Evolutionary conservation across 2,113 vertebrate genomes (phyloP), one percentile per base, ranked within the genome.

Genomic region (Pseudonaja textilis): DNA sequence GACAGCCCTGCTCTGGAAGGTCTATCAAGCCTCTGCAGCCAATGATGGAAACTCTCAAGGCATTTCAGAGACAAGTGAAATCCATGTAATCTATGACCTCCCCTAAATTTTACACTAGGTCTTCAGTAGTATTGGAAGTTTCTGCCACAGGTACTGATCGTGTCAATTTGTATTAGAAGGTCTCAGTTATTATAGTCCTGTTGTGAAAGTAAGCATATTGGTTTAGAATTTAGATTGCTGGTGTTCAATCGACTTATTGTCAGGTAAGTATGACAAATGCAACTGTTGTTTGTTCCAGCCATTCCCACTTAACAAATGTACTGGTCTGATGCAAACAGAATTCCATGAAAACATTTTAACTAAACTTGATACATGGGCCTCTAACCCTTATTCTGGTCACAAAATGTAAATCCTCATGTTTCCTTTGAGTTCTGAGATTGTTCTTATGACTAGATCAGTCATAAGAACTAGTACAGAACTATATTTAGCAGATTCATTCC

Each of bases 401-500:
- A 18, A 39, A 34, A 11, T 50, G 18, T 64, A 52, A 64, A 54
- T 74, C 10, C n/a, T 69, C 57, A 39, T 25, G 3, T 64, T 88
- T 26, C 6, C 39, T 47, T 50, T 64, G 34, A 64, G 11, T 88
- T n/a, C 42, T 8, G 7, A 18, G 54, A 74, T 26, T 12, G 12
- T 57, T 8, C 20, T 57, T 57, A 50, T 10, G 5, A 81, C 34
- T 61, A 81, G 12, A 56, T 22, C 8, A 45, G 45, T 42, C 42
- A 42, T 45, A 45, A 45, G 45, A 45, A 45, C 5, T 34, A 59
- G 85, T 8, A 39, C 22, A 52, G n/a, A 39, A 26, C 52, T 57
- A 81, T 57, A 93, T 93, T 91, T 88, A 91, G 87, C 59, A 81
- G 26, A 39, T 57, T 57, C 54, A 50, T 85, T 23, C 86, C 42